A percentile compares a stretch with the other conserved stretches of the same genome.
Evolutionary conservation across 1,140 invertebrate genomes (phyloP).

Genomic region (Dendrolimus kikuchii): DNA sequence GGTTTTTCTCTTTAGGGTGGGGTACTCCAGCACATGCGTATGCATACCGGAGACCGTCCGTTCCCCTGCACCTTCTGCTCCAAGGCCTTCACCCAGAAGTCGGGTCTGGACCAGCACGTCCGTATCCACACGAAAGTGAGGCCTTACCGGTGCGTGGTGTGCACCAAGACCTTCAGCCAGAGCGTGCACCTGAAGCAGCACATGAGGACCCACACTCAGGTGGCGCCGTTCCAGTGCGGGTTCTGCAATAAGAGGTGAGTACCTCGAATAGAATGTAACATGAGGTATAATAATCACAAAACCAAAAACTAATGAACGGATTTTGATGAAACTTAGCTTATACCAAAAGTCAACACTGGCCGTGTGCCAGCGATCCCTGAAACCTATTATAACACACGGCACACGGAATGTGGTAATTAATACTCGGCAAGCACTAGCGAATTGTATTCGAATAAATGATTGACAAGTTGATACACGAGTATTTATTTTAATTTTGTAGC

Average conservation of each 20-base stretch:
- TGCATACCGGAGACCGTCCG: constrained; percentile 80
- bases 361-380: too few species aligned
- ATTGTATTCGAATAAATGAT: too few species aligned
- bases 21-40: constrained; percentile 69
- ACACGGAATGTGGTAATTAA: too few species aligned
- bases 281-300: too few species aligned
- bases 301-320: too few species aligned
- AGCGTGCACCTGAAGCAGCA: constrained; percentile 63
- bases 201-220: constrained; percentile 73
- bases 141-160: constrained; percentile 79
- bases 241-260: constrained; percentile 70
- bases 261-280: too few species aligned
- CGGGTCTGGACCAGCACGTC: constrained; percentile 74
- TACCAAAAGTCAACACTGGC: too few species aligned
- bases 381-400: too few species aligned
- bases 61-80: constrained; percentile 88
- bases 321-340: too few species aligned
- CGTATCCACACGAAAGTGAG: constrained; percentile 77
- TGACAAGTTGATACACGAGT: too few species aligned
- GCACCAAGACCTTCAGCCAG: constrained; percentile 76
- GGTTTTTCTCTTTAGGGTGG: constrained; percentile 33
- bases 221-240: constrained; percentile 81
- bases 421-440: too few species aligned
- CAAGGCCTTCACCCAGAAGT: constrained; percentile 89
- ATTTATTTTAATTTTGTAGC: too few species aligned